These are phyloP conservation scores for Hemichromis elongatus DNA, from an alignment of 2,113 vertebrate genomes.

Conservation along the genomic window DNA sequence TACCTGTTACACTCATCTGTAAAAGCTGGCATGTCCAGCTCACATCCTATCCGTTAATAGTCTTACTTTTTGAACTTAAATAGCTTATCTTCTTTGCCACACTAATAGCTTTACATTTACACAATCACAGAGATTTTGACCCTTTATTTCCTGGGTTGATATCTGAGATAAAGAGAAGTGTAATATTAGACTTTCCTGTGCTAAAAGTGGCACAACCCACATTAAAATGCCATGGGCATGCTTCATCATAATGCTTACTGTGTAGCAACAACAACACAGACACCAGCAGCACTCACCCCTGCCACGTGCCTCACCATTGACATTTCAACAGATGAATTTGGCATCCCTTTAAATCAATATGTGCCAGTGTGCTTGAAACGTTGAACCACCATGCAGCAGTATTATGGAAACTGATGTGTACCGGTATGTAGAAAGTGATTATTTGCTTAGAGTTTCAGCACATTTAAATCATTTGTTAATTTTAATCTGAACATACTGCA, in stretches of 20 bases:
- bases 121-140: not conserved
- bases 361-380: conserved; percentile 28
- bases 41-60: not conserved
- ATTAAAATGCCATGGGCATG: not conserved
- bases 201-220: not conserved
- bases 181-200: not conserved
- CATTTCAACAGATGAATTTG: conserved; percentile 50
- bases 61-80: not conserved
- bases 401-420: not conserved
- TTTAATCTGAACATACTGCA: not conserved
- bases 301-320: conserved; percentile 54
- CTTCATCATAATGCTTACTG: not conserved
- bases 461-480: not conserved
- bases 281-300: conserved; percentile 17
- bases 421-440: not conserved
- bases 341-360: conserved; percentile 46
- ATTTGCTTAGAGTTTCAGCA: not conserved
- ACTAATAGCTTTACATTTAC: not conserved
- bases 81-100: not conserved
- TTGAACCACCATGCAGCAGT: not conserved
- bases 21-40: not conserved
- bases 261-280: not conserved
- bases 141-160: not conserved
- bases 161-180: not conserved
- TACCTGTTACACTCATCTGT: not conserved